A percentile compares a stretch with the other conserved stretches of the same genome.
These are phyloP conservation scores for Girardinus metallicus DNA, from an alignment of 2,797 vertebrate species.

Conservation along the genomic window DNA sequence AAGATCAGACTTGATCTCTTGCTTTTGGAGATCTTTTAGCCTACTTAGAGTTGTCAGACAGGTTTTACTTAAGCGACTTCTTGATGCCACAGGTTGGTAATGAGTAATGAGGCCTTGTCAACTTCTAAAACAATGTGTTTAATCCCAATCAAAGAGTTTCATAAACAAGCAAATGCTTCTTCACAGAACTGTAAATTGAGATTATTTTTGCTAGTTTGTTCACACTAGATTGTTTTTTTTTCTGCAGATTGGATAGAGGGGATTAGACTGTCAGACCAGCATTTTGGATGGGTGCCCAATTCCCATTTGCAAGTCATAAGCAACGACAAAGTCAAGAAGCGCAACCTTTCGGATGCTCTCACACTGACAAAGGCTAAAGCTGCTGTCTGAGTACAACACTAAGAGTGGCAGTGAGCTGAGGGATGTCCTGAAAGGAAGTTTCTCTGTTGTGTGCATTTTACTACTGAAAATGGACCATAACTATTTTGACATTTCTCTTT, in stretches of 20 bases:
- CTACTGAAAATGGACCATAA: conserved; percentile 32
- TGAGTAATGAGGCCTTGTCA: background rate
- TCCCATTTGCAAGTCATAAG: conserved; percentile 89
- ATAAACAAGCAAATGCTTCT: background rate
- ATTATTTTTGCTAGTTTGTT: background rate
- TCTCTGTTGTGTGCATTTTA: conserved; percentile 3
- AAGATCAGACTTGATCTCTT: background rate
- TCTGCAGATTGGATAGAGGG: conserved; percentile 92
- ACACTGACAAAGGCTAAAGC: conserved; percentile 90
- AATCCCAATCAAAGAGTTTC: background rate
- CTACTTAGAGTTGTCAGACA: background rate
- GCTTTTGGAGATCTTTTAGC: background rate
- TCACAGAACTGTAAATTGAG: background rate
- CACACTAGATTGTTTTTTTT: conserved; percentile 11
- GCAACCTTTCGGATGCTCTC: conserved; percentile 90
- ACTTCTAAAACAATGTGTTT: background rate
- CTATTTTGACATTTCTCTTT: conserved; percentile 15
- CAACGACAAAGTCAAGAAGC: conserved; percentile 83
- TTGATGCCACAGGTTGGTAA: background rate
- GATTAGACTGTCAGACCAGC: conserved; percentile 89
- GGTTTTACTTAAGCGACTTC: background rate
- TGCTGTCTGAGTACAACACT: conserved; percentile 63
- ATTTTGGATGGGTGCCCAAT: conserved; percentile 90
- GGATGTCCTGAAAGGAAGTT: background rate
- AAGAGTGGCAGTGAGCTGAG: background rate